Evolutionary conservation across 2,888 invertebrate species (phyloP), one percentile per base, ranked within the genome.

Genomic region (Drosophila merina): DNA sequence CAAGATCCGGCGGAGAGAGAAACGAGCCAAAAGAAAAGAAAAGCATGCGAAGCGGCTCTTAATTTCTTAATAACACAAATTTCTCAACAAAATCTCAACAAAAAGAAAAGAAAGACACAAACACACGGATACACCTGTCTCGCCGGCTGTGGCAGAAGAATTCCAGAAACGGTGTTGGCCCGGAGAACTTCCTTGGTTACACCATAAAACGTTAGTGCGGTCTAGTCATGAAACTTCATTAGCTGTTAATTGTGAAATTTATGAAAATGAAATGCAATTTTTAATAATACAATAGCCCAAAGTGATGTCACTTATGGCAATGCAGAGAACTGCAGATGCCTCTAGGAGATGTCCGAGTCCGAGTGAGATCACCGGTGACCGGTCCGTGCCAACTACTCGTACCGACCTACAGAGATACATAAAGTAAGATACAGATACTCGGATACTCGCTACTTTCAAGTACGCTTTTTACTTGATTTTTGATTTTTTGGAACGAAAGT

Each of bases 401-500:
- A 20, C 20, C 20, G 20, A 20, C 20, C 20, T 20, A 20, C 62
- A 71, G 74, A 76, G 51, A 25, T 9, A 54, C 42, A 63, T 51
- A 64, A 36, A 63, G 73, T 54, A 40, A 40, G 14, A 12, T 69
- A 57, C 64, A 74, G 42, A 58, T 26, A 36, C 33, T 25, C 36
- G 31, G 20, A 20, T 20, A 20, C 20, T 20, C 20, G 28, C 10
- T 10, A 64, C 45, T 31, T 63, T 66, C 59, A 64, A 69, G 67
- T 66, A 74, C 58, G 75, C 28, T 66, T 67, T 47, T 57, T 56
- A 30, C 1, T 20, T 20, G 20, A 20, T 14, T 14, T 28, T 36
- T 44, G 6, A 1, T 38, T 60, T 49, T 66, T 60, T 14, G 66
- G 69, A 75, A 83, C 70, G 86, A 80, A 80, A 80, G 86, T 79